Percentiles rank a stretch among this genome's conserved stretches.
phyloP scores from a whole-genome alignment of 2,888 invertebrate genomes.

The Eumacrocentrus americanus region DNA sequence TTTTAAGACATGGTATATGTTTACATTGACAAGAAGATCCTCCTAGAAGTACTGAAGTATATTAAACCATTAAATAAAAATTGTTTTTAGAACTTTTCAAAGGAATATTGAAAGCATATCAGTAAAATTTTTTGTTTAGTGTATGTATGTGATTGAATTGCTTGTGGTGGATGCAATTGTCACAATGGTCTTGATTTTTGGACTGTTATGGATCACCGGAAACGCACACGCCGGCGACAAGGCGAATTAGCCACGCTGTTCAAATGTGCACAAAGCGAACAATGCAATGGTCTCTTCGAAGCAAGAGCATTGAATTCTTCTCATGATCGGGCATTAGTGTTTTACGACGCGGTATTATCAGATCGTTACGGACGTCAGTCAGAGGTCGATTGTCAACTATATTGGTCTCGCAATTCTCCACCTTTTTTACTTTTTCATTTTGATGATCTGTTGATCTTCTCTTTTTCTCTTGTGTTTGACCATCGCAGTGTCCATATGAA shows the following conservation, averaged over 20 bases:
- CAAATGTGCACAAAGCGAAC: slow-evolving; percentile 42
- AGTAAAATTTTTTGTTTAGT: too few relatives aligned
- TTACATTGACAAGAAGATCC: too few relatives aligned
- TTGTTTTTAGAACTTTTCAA: too few relatives aligned
- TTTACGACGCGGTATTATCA: slow-evolving; percentile 55
- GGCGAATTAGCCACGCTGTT: slow-evolving; percentile 46
- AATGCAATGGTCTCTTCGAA: slow-evolving; percentile 39
- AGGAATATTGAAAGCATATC: too few relatives aligned
- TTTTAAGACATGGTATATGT: neutral
- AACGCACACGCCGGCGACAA: slow-evolving; percentile 35
- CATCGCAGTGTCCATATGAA: too few relatives aligned
- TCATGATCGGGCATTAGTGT: slow-evolving; percentile 59
- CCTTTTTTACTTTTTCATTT: slow-evolving; percentile 15
- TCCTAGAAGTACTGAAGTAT: too few relatives aligned
- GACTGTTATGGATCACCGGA: too few relatives aligned
- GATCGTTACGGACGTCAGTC: slow-evolving; percentile 54
- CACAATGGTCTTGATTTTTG: too few relatives aligned
- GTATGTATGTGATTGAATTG: too few relatives aligned
- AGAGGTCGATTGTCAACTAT: slow-evolving; percentile 22
- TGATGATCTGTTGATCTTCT: slow-evolving; percentile 3
- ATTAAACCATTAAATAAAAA: too few relatives aligned
- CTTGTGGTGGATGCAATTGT: too few relatives aligned
- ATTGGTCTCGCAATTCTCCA: neutral
- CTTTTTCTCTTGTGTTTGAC: slow-evolving; percentile 15
- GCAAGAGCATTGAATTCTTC: slow-evolving; percentile 40